Percentiles rank a stretch among this genome's conserved stretches.
Conservation (phyloP, 2,888 invertebrate species). For the Pterostichus madidus region DNA sequence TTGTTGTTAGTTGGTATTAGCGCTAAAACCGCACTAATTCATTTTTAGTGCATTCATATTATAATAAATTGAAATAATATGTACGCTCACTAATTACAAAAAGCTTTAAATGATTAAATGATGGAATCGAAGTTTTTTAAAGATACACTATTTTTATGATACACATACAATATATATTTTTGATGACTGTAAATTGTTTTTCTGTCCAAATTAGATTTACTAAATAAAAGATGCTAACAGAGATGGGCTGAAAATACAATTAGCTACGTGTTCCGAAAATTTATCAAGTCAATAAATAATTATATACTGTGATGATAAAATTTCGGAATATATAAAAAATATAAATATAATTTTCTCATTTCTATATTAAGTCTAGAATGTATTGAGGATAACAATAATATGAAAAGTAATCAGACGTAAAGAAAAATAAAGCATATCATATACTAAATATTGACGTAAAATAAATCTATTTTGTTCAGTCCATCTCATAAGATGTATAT, state of each 20-base stretch:
- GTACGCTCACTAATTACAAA: constrained; percentile 59
- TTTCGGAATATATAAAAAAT: constrained; percentile 26
- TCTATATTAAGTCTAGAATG: not conserved
- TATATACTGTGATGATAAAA: constrained; percentile 39
- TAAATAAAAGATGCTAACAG: constrained; percentile 21
- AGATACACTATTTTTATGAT: constrained; percentile 73
- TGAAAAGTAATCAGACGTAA: constrained; percentile 3
- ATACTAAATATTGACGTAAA: constrained; percentile 17
- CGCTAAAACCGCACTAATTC: constrained; percentile 45
- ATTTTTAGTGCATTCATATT: constrained; percentile 52
- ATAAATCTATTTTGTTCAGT: constrained; percentile 40
- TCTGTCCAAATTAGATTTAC: constrained; percentile 65
- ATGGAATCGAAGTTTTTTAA: constrained; percentile 69
- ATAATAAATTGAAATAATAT: constrained; percentile 47
- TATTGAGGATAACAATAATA: not conserved
- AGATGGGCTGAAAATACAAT: constrained; percentile 52
- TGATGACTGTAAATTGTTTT: constrained; percentile 72
- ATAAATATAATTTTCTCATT: constrained; percentile 23
- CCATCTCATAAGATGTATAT: constrained; percentile 58
- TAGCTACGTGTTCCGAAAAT: constrained; percentile 30
- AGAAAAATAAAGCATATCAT: constrained; percentile 56
- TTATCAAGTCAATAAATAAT: constrained; percentile 35
- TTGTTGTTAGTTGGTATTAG: constrained; percentile 56
- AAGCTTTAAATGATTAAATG: constrained; percentile 72
- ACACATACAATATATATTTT: constrained; percentile 75